Evolutionary conservation across 2,113 vertebrate genomes (phyloP), one percentile per base, ranked within the genome.

Genomic region (Phylloscopus trochiloides): DNA sequence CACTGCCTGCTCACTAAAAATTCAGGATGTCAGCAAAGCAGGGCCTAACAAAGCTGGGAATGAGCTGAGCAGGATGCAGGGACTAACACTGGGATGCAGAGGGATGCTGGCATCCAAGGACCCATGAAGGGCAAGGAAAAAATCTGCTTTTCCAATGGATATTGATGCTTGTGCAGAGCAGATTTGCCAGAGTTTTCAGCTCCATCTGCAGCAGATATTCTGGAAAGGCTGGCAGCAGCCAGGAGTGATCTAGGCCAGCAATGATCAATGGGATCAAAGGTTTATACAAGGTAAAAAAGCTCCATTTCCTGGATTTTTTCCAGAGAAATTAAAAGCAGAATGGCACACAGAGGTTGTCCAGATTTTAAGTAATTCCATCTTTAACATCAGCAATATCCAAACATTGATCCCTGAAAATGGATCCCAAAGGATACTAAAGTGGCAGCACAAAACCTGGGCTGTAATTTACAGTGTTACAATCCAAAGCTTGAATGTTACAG

Each of bases 161-260:
- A 57, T 14, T 5, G 88, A 79, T 78, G 72, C 80, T 80, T 10
- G 2, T 55, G 8, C 50, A 34, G 83, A 18, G 14, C 26, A 43
- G 57, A 57, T 45, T 1, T 54, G 82, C 85, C 94, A 86, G 74
- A 20, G 4, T 48, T 79, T 67, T 20, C 82, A 65, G 34, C 50
- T 62, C 78, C 91, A 67, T 66, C 78, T 93, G 75, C 92, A 77
- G 91, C 79, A 88, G 90, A 71, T 25, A 9, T 62, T 88, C 79
- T 25, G 67, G 50, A 7, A 80, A 86, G 59, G 1, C 79, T 91
- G 92, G 79, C 88, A 88, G 25, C 12, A 86, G 79, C 6, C 26
- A 70, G 79, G 51, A 72, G 47, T 25, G 76, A 15, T 4, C 3
- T 0, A 47, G 82, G 91, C 62, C 92, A 90, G 47, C 15, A 4